phyloP scores from a whole-genome alignment of 2,888 invertebrate species.

The Lasiommata megera region DNA sequence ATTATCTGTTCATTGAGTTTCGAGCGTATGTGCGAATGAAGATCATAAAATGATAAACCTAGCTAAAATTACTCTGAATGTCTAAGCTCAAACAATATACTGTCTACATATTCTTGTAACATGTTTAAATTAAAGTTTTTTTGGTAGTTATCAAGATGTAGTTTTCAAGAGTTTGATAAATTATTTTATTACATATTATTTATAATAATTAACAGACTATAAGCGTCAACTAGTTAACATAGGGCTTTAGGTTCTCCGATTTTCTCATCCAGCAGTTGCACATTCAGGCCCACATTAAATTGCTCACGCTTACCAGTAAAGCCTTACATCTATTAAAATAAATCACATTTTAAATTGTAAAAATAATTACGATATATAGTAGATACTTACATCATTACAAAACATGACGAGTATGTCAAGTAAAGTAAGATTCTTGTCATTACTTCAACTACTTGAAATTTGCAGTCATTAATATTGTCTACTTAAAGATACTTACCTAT shows the following conservation, averaged over 20 bases:
- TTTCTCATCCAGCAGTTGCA: too few species aligned
- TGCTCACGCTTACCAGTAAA: too few species aligned
- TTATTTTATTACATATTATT: too few species aligned
- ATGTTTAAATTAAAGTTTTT: too few species aligned
- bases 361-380: not conserved
- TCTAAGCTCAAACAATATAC: not conserved
- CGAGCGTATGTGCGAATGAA: slow-evolving; percentile 24
- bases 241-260: too few species aligned
- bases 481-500: slow-evolving; percentile 7
- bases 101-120: not conserved
- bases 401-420: not conserved
- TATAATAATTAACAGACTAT: too few species aligned
- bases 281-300: too few species aligned
- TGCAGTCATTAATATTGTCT: not conserved
- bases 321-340: too few species aligned
- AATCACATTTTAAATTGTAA: too few species aligned
- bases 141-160: too few species aligned
- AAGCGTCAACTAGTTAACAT: too few species aligned
- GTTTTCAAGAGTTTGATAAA: too few species aligned
- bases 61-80: not conserved
- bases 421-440: not conserved
- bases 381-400: not conserved
- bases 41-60: slow-evolving; percentile 10
- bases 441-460: slow-evolving; percentile 7
- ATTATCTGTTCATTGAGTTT: slow-evolving; percentile 44